Conservation (phyloP, 2,797 vertebrate genomes). For the Periparus ater region DNA sequence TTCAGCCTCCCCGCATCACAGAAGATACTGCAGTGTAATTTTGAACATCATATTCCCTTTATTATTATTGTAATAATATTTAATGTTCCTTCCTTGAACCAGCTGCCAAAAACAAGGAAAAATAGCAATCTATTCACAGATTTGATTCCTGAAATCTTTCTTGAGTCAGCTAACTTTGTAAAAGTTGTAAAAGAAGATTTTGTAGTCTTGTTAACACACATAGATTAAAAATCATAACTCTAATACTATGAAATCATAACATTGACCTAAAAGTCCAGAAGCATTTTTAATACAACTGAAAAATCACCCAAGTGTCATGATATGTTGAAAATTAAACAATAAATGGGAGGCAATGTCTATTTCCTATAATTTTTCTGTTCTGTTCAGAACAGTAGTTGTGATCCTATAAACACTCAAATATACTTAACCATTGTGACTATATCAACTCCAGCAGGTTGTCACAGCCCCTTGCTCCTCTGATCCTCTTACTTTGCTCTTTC, state of each 20-base stretch:
- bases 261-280: neutral
- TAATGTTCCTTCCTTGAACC: neutral
- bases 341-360: neutral
- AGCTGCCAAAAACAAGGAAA: neutral
- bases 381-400: neutral
- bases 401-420: neutral
- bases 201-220: neutral
- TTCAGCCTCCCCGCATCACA: neutral
- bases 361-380: neutral
- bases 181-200: neutral
- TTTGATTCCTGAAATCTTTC: neutral
- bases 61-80: neutral
- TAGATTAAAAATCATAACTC: neutral
- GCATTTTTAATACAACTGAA: neutral
- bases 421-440: neutral
- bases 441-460: neutral
- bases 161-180: neutral
- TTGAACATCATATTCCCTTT: neutral
- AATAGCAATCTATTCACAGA: neutral
- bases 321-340: neutral
- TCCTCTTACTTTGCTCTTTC: neutral
- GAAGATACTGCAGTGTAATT: neutral
- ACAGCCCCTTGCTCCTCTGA: neutral
- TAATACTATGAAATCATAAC: neutral
- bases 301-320: rapidly evolving